Base-by-base conservation (phyloP, 1,140 invertebrate species). In the Pseudobourletiella spinata region DNA sequence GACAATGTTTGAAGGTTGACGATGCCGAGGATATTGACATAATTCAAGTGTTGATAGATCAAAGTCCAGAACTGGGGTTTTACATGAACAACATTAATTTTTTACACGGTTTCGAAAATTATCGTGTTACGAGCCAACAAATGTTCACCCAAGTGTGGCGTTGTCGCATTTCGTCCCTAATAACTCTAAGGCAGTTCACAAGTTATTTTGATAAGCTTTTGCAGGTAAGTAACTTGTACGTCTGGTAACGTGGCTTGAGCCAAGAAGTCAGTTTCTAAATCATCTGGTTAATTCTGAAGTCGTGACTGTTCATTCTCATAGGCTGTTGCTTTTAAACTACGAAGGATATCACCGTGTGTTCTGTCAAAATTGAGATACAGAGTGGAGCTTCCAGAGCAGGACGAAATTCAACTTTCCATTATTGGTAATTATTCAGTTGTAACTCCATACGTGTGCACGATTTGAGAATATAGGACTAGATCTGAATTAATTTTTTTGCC, bases 121-220 rank as follows among this genome's bases (percentile, higher is more conserved):
- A 68, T 50, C 71, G 74, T 60, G 71, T 80, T 32, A 81, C 85
- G 0, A 81, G 81, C 76, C 74, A 91, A 39, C 86, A 93, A 77
- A 91, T 91, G 86, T 92, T 93, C 72, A 88, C 85, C 1, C 87
- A 90, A 76, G 83, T 92, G 20, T 90, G 85, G 75, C 79, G 87
- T 43, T 82, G 83, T 0, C 86, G 86, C 71, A 79, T 89, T 16
- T 79, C 83, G 15, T 63, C 83, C 15, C 64, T 76, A 4, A 76
- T 71, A 3, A 65, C 70, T 29, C 43, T 68, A 18, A 55, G 67
- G 1, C 72, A 75, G 54, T 76, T 80, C 54, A 74, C 75, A 28
- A 74, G 82, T 70, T 82, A 86, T 70, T 86, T 90, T 70, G 83
- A 84, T 55, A 74, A 75, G 63, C 74, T 86, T 28, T 74, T 85